Evolutionary conservation across 2,888 invertebrate genomes (phyloP).

Genomic region (Eristalis pertinax): DNA sequence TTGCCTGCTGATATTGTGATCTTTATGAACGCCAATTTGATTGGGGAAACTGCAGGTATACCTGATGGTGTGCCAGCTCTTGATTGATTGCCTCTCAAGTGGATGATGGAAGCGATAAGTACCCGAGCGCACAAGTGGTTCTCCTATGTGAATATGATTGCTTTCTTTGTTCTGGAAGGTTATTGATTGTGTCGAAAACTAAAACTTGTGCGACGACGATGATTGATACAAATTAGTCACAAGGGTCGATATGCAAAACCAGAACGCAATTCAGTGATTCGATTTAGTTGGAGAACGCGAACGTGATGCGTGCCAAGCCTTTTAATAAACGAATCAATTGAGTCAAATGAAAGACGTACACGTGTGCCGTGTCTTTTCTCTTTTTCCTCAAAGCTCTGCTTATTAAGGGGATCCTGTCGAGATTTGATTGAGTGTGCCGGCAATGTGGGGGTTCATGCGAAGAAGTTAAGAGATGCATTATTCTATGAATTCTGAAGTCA

Average conservation of each 20-base stretch:
- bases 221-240: background rate
- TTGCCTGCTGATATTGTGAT: background rate
- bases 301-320: background rate
- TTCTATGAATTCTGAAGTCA: too few relatives aligned
- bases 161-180: background rate
- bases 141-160: background rate
- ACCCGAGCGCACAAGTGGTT: background rate
- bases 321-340: background rate
- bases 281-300: background rate
- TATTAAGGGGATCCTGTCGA: too few relatives aligned
- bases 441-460: too few relatives aligned
- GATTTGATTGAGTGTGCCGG: too few relatives aligned
- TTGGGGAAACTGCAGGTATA: too few relatives aligned
- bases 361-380: background rate
- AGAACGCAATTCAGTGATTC: background rate
- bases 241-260: background rate
- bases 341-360: background rate
- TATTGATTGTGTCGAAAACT: background rate
- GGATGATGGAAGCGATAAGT: background rate
- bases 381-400: too few relatives aligned
- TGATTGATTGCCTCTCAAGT: slow-evolving; percentile 13
- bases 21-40: background rate
- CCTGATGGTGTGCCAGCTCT: background rate
- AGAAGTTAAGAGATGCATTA: too few relatives aligned
- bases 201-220: background rate